phyloP scores from a whole-genome alignment of 2,113 vertebrate genomes.

The Eidolon helvum region DNA sequence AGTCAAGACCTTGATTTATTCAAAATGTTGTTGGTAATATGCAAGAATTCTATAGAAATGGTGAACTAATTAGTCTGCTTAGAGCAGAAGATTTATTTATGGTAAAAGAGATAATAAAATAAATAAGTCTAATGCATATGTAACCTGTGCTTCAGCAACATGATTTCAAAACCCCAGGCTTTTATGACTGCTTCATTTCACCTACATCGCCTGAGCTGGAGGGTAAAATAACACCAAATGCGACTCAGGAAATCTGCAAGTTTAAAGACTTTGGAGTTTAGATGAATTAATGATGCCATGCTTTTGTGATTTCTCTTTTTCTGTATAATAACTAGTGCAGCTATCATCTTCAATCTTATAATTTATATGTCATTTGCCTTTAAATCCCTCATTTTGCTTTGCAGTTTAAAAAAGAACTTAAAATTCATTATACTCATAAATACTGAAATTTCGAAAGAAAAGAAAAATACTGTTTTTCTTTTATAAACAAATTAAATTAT shows the following conservation, averaged over 20 bases:
- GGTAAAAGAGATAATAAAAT: neutral
- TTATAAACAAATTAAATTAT: neutral
- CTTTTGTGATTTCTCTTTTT: neutral
- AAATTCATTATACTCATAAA: neutral
- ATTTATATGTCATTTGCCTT: neutral
- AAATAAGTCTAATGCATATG: neutral
- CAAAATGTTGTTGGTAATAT: neutral
- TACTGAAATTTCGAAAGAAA: neutral
- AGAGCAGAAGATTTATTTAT: neutral
- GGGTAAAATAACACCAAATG: neutral
- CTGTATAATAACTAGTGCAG: neutral
- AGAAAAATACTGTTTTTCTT: neutral
- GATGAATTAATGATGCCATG: neutral
- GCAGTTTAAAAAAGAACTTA: neutral
- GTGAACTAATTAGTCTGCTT: neutral
- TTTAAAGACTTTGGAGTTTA: neutral
- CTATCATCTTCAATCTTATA: neutral
- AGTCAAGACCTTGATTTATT: neutral
- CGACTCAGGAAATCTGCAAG: neutral
- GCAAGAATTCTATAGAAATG: neutral
- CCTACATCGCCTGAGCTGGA: neutral
- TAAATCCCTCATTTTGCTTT: neutral
- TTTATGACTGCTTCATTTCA: neutral
- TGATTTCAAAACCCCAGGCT: neutral
- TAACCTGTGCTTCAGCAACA: neutral